Base-by-base conservation (phyloP, 1,140 invertebrate species). In the Monomorium pharaonis region DNA sequence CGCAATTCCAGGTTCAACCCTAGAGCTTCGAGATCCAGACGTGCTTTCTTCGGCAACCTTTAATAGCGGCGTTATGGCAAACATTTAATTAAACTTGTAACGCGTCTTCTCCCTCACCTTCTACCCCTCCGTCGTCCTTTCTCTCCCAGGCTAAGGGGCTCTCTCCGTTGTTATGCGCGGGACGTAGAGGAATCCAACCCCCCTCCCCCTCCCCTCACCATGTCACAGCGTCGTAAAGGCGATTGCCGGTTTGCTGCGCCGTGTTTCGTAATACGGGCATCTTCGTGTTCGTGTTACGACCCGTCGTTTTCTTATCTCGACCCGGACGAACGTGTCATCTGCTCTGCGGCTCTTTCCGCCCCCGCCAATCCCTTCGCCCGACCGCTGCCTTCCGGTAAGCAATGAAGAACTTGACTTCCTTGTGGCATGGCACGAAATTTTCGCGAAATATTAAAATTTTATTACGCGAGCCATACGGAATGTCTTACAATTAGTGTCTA, bases 31-130 rank as follows among this genome's bases (percentile, higher is more conserved):
- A 88, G 69, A 87, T 69, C 62, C 54, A 30, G 44, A 56, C 42
- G 81, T 56, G 88, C 63, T 67, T 89, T 83, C 88, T 90, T 90
- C 69, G 67, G 62, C 56, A 58, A 58, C 60, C 63, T 87, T 89
- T 80, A 81, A 58, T 72, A 58, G 56, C 56, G 27, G 33, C 62
- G 81, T 90, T 85, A 93, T 70, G 91, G 88, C 77, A 92, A 93
- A 94, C 92, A 91, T 94, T 94, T 91, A 94, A 94, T 94, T 94
- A 93, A 93, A 93, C 88, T 92, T 93, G 92, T 90, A 90, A 90
- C 85, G 84, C 24, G 33, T 37, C 44, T n/a, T n/a, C n/a, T n/a
- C 18, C n/a, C 33, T 4, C 14, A 33, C 9, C 21, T 16, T n/a
- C 16, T 2, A 3, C 21, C 21, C 33, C 30, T 30, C 21, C 21